Conservation (phyloP, 2,113 vertebrate species). For the Xyrauchen texanus region DNA sequence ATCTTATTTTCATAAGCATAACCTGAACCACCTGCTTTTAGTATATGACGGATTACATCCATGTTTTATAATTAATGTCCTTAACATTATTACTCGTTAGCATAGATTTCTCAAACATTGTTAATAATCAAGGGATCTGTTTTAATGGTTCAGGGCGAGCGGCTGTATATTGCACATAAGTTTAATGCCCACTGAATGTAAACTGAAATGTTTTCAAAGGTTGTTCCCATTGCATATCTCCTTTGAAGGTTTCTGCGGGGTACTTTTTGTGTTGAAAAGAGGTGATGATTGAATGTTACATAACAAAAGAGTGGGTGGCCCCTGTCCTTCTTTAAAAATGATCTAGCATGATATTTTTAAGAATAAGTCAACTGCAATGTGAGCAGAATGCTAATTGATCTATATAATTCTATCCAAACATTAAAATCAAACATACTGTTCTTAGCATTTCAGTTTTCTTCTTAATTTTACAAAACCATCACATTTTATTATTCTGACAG, state of each 20-base stretch:
- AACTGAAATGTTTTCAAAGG: too few relatives aligned
- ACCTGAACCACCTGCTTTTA: conserved; percentile 14
- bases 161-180: too few relatives aligned
- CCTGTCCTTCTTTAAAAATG: background rate
- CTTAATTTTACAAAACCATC: background rate
- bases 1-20: conserved; percentile 46
- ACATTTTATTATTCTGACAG: background rate
- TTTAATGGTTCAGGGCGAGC: too few relatives aligned
- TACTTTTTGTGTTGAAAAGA: background rate
- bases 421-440: background rate
- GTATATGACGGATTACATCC: conserved; percentile 54
- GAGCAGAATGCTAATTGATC: conserved; percentile 22
- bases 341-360: conserved; percentile 1
- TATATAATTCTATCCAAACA: background rate
- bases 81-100: conserved; percentile 31
- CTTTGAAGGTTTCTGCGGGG: too few relatives aligned
- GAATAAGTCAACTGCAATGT: conserved; percentile 18
- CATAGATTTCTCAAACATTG: conserved; percentile 27
- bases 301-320: background rate
- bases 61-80: conserved; percentile 40
- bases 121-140: too few relatives aligned
- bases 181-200: too few relatives aligned
- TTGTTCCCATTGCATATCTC: too few relatives aligned
- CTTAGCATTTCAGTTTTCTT: background rate
- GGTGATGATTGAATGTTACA: background rate